Conservation (phyloP, 2,888 invertebrate genomes). For the Polymixis lichenea region DNA sequence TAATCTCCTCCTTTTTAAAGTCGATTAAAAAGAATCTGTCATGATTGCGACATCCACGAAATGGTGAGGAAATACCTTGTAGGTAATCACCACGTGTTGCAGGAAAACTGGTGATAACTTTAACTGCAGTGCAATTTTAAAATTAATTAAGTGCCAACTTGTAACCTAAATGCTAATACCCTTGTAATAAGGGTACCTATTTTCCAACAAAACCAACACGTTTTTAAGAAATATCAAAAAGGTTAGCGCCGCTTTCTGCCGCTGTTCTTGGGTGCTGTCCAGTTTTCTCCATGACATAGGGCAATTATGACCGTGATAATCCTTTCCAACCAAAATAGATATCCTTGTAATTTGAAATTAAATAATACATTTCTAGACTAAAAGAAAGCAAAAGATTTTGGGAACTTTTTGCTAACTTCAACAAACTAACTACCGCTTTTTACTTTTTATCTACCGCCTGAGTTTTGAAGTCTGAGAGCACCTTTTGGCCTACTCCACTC, state of each 20-base stretch:
- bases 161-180: not conserved
- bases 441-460: not conserved
- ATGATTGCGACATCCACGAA: not conserved
- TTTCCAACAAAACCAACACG: conserved; percentile 3
- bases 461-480: too few species aligned
- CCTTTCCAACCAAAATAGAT: conserved; percentile 22
- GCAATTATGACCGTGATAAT: conserved; percentile 35
- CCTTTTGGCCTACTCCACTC: too few species aligned
- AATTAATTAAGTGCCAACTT: not conserved
- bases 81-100: not conserved
- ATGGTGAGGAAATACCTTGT: not conserved
- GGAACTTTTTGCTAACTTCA: not conserved
- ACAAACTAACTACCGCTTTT: not conserved
- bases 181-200: not conserved
- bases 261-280: conserved; percentile 38
- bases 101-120: not conserved
- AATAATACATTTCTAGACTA: conserved; percentile 1
- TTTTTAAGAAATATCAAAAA: conserved; percentile 27
- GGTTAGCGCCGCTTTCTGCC: conserved; percentile 9
- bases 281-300: conserved; percentile 27
- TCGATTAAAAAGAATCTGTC: not conserved
- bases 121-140: not conserved
- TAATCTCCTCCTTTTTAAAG: too few species aligned
- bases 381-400: not conserved
- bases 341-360: conserved; percentile 20